Evolutionary conservation across 2,797 vertebrate species (phyloP), one percentile per base, ranked within the genome.

Genomic region (Enteromius paludinosus): DNA sequence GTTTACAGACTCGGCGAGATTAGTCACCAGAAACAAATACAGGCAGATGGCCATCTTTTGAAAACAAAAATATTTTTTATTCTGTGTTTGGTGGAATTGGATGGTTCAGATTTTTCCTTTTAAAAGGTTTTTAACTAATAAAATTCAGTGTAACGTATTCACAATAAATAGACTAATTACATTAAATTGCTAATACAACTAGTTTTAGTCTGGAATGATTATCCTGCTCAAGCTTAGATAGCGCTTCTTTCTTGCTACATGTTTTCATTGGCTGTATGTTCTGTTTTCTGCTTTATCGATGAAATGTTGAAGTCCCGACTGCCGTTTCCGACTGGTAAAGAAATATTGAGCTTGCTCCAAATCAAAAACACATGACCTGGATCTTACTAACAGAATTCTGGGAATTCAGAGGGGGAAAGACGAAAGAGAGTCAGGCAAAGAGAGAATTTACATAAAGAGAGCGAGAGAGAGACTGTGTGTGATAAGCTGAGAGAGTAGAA

Each of bases 301-400:
- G 41, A 78, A 65, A 59, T 17, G 30, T 41, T 78, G 25, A 65
- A 64, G 74, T 49, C 72, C 62, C 47, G 52, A 65, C 64, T 76
- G 56, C 30, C 23, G 70, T 72, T 84, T 84, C 74, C 61, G 71
- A 77, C 64, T 43, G 25, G 28, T 73, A 78, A 70, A 81, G 62
- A 82, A 79, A 82, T 78, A 79, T 33, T 59, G 76, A 84, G 54
- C n/a, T 30, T 3, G 20, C 49, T 74, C 85, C 78, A 82, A 88
- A 84, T 86, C 18, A 74, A 86, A 86, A 86, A 81, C 80, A 85
- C 83, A 88, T 71, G 83, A 82, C 23, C 66, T 71, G 74, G 43
- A 59, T 69, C 73, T 83, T 52, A 81, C 45, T 79, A 30, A 70
- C 75, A 75, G 49, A 74, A 66, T 66, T 59, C 49, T 38, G 64